phyloP scores from a whole-genome alignment of 64 coral and sea anemone genomes.

The Anthopleura sola region DNA sequence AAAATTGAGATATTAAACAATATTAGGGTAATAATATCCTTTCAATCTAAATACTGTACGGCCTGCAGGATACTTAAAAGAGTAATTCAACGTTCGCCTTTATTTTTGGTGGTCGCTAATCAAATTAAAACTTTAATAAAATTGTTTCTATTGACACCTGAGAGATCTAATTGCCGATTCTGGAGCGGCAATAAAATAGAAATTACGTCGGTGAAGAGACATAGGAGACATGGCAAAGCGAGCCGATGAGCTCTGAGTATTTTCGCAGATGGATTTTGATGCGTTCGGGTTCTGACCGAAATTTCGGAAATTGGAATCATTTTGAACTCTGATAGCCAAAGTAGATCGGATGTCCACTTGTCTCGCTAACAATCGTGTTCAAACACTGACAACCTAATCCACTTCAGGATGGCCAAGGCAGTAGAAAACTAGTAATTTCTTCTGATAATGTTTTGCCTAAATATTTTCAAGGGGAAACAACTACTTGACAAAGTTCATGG shows the following conservation, averaged over 20 bases:
- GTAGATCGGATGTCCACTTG: constrained; percentile 22
- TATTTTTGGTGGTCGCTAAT: constrained; percentile 95
- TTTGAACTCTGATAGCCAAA: constrained; percentile 26
- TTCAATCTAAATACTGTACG: constrained; percentile 63
- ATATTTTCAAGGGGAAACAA: constrained; percentile 68
- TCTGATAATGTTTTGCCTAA: constrained; percentile 79
- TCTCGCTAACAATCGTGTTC: constrained; percentile 33
- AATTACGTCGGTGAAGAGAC: constrained; percentile 94
- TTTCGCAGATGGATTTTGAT: constrained; percentile 86
- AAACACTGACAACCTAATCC: constrained; percentile 54
- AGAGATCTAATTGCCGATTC: constrained; percentile 99
- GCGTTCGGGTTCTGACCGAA: not conserved
- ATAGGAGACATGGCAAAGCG: constrained; percentile 58
- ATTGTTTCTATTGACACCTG: constrained; percentile 99
- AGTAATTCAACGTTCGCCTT: constrained; percentile 83
- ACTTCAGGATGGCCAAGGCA: constrained; percentile 46
- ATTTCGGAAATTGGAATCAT: constrained; percentile 64
- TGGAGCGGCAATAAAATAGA: constrained; percentile 94
- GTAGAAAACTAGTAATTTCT: constrained; percentile 42
- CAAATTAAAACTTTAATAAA: constrained; percentile 99
- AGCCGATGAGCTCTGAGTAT: constrained; percentile 74
- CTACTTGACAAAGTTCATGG: constrained; percentile 37
- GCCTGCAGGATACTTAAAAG: constrained; percentile 69
- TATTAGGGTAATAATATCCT: constrained; percentile 94
- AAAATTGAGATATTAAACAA: constrained; percentile 72